These are phyloP conservation scores for Coryphaenoides rupestris DNA, from an alignment of 2,113 vertebrate genomes.

Conservation along the genomic window DNA sequence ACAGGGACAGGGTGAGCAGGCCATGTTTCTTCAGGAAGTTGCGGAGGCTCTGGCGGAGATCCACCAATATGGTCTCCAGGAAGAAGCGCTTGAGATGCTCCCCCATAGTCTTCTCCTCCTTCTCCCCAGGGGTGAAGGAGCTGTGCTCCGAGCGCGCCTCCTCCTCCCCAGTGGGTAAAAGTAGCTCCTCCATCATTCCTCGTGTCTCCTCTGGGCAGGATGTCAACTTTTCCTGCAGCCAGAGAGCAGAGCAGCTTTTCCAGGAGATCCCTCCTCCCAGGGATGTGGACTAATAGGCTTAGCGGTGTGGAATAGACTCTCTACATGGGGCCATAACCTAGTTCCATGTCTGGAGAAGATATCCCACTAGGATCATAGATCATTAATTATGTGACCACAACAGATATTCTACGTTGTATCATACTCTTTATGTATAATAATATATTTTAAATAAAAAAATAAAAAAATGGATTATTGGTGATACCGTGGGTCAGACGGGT, in stretches of 20 bases:
- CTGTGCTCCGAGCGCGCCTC: conserved; percentile 40
- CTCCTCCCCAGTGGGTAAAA: conserved; percentile 57
- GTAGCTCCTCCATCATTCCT: conserved; percentile 66
- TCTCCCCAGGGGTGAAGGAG: conserved; percentile 26
- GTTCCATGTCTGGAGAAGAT: no score
- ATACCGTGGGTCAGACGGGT: no score
- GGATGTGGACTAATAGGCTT: no score
- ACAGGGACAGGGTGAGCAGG: conserved; percentile 77
- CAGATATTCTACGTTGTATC: no score
- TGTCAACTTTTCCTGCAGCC: conserved; percentile 25
- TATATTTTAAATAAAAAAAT: no score
- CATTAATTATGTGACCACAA: no score
- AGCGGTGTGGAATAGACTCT: no score
- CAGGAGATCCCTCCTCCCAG: conserved; percentile 51
- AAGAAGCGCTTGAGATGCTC: conserved; percentile 30
- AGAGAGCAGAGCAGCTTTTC: conserved; percentile 31
- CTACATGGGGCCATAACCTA: no score
- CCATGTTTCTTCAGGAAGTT: conserved; percentile 73
- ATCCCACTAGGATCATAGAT: no score
- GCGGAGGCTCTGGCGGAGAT: conserved; percentile 2
- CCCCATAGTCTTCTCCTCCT: conserved; percentile 17
- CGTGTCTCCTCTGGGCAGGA: conserved; percentile 11
- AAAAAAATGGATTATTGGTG: no score
- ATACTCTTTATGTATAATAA: no score
- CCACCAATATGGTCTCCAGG: not conserved